Conservation (phyloP, 2,797 vertebrate genomes). For the Phylloscopus collybita region DNA sequence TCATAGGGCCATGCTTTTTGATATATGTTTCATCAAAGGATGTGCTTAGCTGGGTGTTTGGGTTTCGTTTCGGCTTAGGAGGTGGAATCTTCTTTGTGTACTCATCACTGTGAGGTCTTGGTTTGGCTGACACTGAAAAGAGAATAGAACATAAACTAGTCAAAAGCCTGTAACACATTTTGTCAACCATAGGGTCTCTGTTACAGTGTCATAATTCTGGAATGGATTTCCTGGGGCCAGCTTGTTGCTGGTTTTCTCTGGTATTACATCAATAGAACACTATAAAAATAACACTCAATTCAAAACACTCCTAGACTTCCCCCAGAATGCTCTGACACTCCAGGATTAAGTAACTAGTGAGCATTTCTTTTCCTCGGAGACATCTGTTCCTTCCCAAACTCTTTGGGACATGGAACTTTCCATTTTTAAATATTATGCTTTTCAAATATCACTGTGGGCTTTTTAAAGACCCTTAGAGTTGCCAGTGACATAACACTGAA, state of each 20-base stretch:
- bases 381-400: neutral
- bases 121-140: conserved; percentile 78
- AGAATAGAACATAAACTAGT: neutral
- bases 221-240: neutral
- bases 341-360: neutral
- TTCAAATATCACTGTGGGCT: neutral
- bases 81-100: conserved; percentile 96
- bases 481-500: neutral
- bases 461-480: neutral
- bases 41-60: conserved; percentile 96
- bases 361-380: neutral
- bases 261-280: neutral
- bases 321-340: neutral
- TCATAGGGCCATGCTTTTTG: conserved; percentile 83
- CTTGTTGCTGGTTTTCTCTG: neutral
- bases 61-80: conserved; percentile 96
- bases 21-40: conserved; percentile 97
- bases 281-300: neutral
- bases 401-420: neutral
- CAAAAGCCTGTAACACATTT: neutral
- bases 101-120: conserved; percentile 95
- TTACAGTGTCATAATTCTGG: neutral
- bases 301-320: neutral
- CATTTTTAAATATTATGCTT: conserved; percentile 7
- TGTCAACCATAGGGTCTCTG: neutral